Percentiles rank a stretch among this genome's conserved stretches.
Conservation (phyloP, 1,140 invertebrate species). For the Centruroides sculpturatus region DNA sequence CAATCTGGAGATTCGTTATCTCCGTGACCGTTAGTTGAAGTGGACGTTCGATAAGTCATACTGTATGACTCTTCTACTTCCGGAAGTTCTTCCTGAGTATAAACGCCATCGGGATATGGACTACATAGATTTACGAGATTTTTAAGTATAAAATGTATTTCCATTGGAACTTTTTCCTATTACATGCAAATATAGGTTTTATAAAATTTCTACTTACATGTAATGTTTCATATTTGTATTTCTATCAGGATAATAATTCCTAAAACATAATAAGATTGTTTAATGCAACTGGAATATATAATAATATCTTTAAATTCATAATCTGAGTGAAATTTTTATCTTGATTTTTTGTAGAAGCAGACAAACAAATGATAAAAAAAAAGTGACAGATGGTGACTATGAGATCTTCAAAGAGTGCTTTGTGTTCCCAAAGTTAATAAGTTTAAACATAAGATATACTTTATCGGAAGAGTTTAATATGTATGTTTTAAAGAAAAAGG, state of each 20-base stretch:
- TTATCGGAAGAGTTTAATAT: too few relatives aligned
- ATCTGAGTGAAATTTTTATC: neutral
- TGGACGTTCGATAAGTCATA: constrained; percentile 22
- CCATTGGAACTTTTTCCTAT: neutral
- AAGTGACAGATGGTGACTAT: too few relatives aligned
- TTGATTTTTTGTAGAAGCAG: too few relatives aligned
- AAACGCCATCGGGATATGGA: neutral
- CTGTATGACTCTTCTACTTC: constrained; percentile 12
- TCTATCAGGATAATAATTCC: constrained; percentile 22
- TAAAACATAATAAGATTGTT: neutral
- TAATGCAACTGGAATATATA: neutral
- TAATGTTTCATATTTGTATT: constrained; percentile 47
- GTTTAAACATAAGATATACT: too few relatives aligned
- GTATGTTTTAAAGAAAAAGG: too few relatives aligned
- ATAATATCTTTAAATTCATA: neutral
- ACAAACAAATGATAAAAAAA: too few relatives aligned
- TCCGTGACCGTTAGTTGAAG: constrained; percentile 41
- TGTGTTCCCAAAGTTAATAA: too few relatives aligned
- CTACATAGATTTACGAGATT: neutral
- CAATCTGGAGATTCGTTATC: constrained; percentile 40
- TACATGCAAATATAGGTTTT: neutral
- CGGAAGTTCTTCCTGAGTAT: constrained; percentile 14
- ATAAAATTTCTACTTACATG: constrained; percentile 36
- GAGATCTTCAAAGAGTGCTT: too few relatives aligned
- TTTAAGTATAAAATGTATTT: neutral